phyloP scores from a whole-genome alignment of 2,888 invertebrate species.

The Bimastos eiseni region DNA sequence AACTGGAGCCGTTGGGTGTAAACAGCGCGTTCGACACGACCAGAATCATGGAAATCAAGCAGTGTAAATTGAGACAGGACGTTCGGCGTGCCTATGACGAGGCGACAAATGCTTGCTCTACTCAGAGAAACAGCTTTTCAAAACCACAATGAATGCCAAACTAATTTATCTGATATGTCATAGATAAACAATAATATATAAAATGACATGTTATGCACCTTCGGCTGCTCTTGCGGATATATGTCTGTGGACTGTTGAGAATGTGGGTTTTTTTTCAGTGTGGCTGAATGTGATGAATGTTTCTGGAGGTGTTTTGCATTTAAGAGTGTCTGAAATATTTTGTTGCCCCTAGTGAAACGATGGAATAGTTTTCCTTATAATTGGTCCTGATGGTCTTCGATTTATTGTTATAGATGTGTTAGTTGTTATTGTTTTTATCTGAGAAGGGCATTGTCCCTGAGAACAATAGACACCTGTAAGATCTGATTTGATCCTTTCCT shows the following conservation, averaged over 20 bases:
- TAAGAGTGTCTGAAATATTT: not conserved
- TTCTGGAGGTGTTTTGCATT: not conserved
- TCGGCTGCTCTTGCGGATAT: not conserved
- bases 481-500: not conserved
- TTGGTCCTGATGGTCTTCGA: not conserved
- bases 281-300: not conserved
- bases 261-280: not conserved
- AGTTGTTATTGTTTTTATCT: not conserved
- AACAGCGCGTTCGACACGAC: conserved; percentile 74
- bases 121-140: not conserved
- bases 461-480: not conserved
- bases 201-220: not conserved
- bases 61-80: conserved; percentile 58
- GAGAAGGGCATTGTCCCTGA: not conserved
- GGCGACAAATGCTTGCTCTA: not conserved
- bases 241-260: not conserved
- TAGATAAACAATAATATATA: not conserved
- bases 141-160: not conserved
- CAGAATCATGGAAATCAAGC: conserved; percentile 81
- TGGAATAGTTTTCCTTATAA: not conserved
- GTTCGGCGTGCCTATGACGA: conserved; percentile 27
- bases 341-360: not conserved
- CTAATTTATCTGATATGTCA: not conserved
- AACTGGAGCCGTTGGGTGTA: conserved; percentile 81
- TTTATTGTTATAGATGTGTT: not conserved